Base-by-base conservation (phyloP, 1,140 invertebrate species). In the Parapsyche elsis region DNA sequence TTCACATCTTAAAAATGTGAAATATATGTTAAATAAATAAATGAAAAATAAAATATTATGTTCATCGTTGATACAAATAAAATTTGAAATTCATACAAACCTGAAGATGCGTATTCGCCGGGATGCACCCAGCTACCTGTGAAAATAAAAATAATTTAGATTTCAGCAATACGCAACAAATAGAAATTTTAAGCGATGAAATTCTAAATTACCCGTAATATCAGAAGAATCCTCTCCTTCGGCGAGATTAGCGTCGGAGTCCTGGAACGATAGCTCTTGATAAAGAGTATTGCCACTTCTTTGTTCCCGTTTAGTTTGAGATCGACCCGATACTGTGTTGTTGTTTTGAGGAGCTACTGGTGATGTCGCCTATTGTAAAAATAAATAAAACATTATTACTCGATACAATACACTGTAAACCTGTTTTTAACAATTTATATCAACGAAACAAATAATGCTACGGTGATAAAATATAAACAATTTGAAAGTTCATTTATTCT, bases 21-120 rank as follows among this genome's bases (percentile, higher is more conserved):
- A n/a, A n/a, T n/a, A n/a, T n/a, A n/a, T n/a, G n/a, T n/a, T n/a
- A n/a, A n/a, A n/a, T n/a, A n/a, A n/a, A n/a, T n/a, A n/a, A n/a
- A n/a, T n/a, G n/a, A n/a, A n/a, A n/a, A n/a, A n/a, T n/a, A n/a
- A n/a, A n/a, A n/a, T n/a, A n/a, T n/a, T n/a, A n/a, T n/a, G n/a
- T n/a, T n/a, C n/a, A n/a, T n/a, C n/a, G n/a, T n/a, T n/a, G n/a
- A n/a, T n/a, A n/a, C n/a, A n/a, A n/a, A n/a, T n/a, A n/a, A n/a
- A n/a, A n/a, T n/a, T n/a, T n/a, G 12, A 5, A 23, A 64, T 5
- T 64, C 5, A 9, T 38, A 76, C 74, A 76, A 76, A 99, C 98
- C 97, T 90, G 97, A 98, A 79, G 97, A 98, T 49, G 98, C 97
- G 91, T 98, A 99, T 90, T 99, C 98, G 86, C 97, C 97, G 85